A percentile compares a stretch with the other conserved stretches of the same genome.
These are phyloP conservation scores for Limnephilus rhombicus DNA, from an alignment of 2,888 invertebrate species.

Conservation along the genomic window DNA sequence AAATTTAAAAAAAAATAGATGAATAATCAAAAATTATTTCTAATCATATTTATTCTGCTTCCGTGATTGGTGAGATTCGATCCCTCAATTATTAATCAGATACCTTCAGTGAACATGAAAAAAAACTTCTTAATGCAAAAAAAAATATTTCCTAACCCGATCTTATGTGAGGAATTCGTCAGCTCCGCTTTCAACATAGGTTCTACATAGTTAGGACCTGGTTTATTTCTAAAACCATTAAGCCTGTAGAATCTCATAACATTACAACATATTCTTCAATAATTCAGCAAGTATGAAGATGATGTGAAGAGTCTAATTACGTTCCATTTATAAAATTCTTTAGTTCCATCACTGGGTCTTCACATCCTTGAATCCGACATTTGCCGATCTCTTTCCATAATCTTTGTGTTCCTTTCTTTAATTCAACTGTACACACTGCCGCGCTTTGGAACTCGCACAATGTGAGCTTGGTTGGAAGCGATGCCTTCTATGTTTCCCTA, in stretches of 20 bases:
- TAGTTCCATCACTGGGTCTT: neutral
- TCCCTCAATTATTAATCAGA: no score
- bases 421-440: neutral
- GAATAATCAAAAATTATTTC: no score
- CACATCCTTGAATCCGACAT: neutral
- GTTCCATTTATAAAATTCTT: neutral
- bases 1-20: no score
- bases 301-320: neutral
- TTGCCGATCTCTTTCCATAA: neutral
- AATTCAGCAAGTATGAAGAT: neutral
- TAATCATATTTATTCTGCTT: no score
- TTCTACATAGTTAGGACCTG: neutral
- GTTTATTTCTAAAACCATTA: neutral
- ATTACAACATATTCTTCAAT: neutral
- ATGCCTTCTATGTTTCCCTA: neutral
- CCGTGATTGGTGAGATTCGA: no score
- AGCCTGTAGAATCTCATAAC: neutral
- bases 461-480: neutral
- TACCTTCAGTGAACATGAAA: no score
- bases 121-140: no score
- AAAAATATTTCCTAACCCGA: no score
- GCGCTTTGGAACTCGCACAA: neutral
- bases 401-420: neutral
- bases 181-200: neutral
- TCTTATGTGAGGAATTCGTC: no score